A percentile compares a stretch with the other conserved stretches of the same genome.
Conservation (phyloP, 2,888 invertebrate species). For the Pristionchus mayeri region DNA sequence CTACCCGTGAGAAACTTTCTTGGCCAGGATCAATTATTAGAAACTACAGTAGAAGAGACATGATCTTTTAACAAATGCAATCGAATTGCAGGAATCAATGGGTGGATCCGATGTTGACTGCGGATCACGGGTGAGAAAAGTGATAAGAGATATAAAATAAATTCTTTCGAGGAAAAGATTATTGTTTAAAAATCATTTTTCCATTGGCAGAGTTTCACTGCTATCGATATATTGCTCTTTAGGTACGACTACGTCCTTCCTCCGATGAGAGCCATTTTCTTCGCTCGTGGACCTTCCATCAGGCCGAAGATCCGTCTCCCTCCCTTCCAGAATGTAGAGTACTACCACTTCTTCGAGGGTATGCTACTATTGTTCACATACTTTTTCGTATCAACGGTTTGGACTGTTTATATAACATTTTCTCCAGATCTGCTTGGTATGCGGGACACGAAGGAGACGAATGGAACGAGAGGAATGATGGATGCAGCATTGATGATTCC, state of each 20-base stretch:
- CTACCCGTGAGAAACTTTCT: conserved; percentile 27
- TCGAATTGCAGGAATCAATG: not conserved
- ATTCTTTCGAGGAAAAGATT: no score
- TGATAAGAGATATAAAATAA: no score
- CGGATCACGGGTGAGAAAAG: conserved; percentile 30
- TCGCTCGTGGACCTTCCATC: conserved; percentile 48
- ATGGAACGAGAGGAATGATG: conserved; percentile 44
- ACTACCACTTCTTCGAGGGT: conserved; percentile 48
- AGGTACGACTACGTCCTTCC: conserved; percentile 42
- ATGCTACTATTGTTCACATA: not conserved
- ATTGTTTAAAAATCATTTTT: no score
- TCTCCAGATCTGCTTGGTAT: conserved; percentile 23
- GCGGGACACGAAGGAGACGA: not conserved
- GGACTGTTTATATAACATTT: not conserved
- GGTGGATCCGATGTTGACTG: conserved; percentile 43
- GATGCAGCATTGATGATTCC: conserved; percentile 1
- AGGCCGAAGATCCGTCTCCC: not conserved
- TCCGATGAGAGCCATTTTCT: conserved; percentile 48
- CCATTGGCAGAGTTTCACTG: no score
- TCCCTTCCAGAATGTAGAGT: conserved; percentile 49
- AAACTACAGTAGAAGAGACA: not conserved
- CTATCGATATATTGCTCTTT: no score
- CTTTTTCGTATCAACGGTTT: not conserved
- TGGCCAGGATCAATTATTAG: not conserved
- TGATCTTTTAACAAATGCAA: not conserved